These are phyloP conservation scores for Chaetodon trifascialis DNA, from an alignment of 2,113 vertebrate genomes.

Conservation along the genomic window DNA sequence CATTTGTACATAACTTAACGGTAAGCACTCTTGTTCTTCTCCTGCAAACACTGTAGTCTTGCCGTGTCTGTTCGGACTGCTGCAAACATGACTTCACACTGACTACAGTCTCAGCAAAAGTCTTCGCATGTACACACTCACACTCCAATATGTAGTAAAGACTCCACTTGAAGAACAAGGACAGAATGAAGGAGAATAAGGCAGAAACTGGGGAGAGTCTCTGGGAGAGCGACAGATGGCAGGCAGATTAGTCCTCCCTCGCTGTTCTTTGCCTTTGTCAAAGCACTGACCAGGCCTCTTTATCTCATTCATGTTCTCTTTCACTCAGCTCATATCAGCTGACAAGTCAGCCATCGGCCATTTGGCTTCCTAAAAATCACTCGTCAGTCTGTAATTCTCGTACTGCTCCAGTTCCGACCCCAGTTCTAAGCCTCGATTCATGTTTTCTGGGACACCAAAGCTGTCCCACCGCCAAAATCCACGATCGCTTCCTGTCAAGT, in stretches of 20 bases:
- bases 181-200: neutral
- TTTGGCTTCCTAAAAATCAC: conserved; percentile 12
- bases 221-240: conserved; percentile 65
- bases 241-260: conserved; percentile 54
- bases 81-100: neutral
- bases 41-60: neutral
- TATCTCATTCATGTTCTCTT: conserved; percentile 19
- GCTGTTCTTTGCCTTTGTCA: conserved; percentile 41
- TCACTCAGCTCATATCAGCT: conserved; percentile 1
- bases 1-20: too few species aligned
- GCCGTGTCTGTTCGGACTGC: neutral
- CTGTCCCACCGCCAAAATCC: conserved; percentile 33
- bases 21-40: neutral
- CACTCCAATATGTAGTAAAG: neutral
- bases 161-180: neutral
- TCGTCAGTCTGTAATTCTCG: neutral
- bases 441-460: conserved; percentile 43
- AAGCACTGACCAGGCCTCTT: neutral
- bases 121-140: neutral
- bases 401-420: neutral
- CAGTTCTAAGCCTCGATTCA: neutral
- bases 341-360: neutral
- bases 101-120: neutral
- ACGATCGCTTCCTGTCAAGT: conserved; percentile 59
- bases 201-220: conserved; percentile 12